Percentiles rank a stretch among this genome's conserved stretches.
Conservation (phyloP, 2,888 invertebrate genomes). For the Drosophila crucigera region DNA sequence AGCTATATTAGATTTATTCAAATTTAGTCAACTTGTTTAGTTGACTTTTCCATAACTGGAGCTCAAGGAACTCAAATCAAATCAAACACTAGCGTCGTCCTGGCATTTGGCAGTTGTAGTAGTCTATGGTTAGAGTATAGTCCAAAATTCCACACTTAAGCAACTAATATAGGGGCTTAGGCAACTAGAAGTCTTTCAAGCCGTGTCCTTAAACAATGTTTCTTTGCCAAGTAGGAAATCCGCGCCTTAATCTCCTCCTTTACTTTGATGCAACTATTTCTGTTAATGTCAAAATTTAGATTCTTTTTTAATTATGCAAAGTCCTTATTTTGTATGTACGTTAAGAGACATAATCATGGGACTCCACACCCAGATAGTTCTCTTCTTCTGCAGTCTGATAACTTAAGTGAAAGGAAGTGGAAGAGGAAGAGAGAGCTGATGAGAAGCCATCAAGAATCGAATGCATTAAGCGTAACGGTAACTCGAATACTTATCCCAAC, state of each 20-base stretch:
- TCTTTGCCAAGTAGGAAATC: background rate
- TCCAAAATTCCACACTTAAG: no score
- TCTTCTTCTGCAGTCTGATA: slow-evolving; percentile 15
- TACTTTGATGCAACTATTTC: background rate
- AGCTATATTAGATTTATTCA: background rate
- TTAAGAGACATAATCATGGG: background rate
- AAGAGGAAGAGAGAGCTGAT: slow-evolving; percentile 13
- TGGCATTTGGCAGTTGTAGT: no score
- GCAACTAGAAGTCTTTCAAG: background rate
- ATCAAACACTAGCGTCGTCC: no score
- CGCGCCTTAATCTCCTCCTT: background rate
- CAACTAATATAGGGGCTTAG: background rate
- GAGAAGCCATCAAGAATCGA: slow-evolving; percentile 41
- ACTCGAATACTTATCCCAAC: slow-evolving; percentile 44
- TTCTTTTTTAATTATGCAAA: background rate
- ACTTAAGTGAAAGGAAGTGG: slow-evolving; percentile 5
- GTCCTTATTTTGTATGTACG: no score
- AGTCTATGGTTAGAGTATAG: no score
- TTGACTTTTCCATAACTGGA: background rate
- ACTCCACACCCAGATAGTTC: background rate
- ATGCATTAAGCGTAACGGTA: slow-evolving; percentile 75
- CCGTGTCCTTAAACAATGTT: background rate
- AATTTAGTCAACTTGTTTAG: background rate
- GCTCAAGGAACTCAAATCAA: background rate
- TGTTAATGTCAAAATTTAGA: background rate